phyloP scores from a whole-genome alignment of 1,140 invertebrate species.

The Dendroctonus ponderosae region DNA sequence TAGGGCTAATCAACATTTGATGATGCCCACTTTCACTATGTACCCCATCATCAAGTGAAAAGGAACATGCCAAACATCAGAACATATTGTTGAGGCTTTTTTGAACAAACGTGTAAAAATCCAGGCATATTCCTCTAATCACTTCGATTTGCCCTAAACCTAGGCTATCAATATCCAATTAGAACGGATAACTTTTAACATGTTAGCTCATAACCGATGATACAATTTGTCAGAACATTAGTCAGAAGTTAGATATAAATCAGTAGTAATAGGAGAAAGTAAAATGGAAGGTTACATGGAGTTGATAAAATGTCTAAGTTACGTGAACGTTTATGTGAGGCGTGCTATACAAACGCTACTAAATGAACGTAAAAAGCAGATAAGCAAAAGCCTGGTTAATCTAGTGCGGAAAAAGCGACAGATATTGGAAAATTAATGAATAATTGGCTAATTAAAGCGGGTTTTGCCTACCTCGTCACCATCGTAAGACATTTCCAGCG shows the following conservation, averaged over 20 bases:
- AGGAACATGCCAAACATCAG: too few relatives aligned
- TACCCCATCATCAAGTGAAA: too few relatives aligned
- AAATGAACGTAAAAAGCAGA: background rate
- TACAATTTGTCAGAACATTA: constrained; percentile 20
- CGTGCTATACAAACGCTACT: constrained; percentile 4
- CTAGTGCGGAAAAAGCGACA: background rate
- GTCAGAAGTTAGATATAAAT: background rate
- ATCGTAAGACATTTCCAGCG: constrained; percentile 62
- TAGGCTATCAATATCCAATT: too few relatives aligned
- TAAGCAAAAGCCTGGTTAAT: background rate
- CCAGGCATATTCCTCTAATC: too few relatives aligned
- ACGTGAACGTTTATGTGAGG: constrained; percentile 18
- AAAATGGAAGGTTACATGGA: constrained; percentile 21
- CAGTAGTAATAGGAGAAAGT: constrained; percentile 1
- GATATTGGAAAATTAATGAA: background rate
- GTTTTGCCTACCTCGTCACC: constrained; percentile 60
- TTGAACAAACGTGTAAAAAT: too few relatives aligned
- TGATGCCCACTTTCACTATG: background rate
- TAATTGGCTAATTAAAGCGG: background rate
- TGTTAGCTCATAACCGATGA: background rate
- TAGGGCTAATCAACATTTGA: background rate
- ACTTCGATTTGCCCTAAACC: too few relatives aligned
- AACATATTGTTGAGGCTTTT: too few relatives aligned
- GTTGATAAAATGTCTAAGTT: constrained; percentile 32
- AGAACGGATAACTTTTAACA: too few relatives aligned